phyloP scores from a whole-genome alignment of 2,888 invertebrate species.

The Mantis religiosa region DNA sequence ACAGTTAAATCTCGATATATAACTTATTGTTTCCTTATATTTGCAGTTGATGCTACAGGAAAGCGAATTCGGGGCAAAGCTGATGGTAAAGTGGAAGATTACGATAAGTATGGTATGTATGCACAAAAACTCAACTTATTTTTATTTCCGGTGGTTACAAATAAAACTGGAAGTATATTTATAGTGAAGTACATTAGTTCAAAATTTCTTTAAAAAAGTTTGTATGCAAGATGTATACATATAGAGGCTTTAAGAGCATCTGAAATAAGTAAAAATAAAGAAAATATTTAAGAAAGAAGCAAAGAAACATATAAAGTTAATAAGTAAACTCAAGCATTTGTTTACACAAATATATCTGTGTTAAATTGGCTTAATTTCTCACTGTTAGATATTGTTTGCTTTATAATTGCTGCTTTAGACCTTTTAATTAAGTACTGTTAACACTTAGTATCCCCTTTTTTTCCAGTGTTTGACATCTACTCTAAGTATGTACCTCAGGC shows the following conservation, averaged over 20 bases:
- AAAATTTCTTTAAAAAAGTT: too few relatives aligned
- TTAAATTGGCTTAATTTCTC: not conserved
- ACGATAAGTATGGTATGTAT: constrained; percentile 79
- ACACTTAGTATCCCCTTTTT: constrained; percentile 19
- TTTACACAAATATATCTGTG: too few relatives aligned
- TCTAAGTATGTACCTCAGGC: constrained; percentile 97
- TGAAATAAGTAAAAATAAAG: too few relatives aligned
- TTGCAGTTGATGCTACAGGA: constrained; percentile 70
- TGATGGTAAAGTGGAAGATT: constrained; percentile 87
- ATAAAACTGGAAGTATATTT: not conserved
- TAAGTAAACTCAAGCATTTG: too few relatives aligned
- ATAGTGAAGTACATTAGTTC: too few relatives aligned
- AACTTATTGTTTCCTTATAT: too few relatives aligned
- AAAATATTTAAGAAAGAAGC: too few relatives aligned
- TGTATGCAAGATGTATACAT: too few relatives aligned
- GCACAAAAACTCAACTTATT: not conserved
- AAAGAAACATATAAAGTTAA: too few relatives aligned
- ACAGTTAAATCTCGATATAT: too few relatives aligned
- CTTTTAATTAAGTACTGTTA: not conserved
- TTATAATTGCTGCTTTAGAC: not conserved
- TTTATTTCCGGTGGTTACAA: not conserved
- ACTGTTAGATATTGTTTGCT: not conserved
- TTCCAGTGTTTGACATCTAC: constrained; percentile 89
- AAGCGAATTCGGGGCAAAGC: constrained; percentile 88
- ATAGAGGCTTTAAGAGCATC: too few relatives aligned